Percentiles rank a stretch among this genome's conserved stretches.
Evolutionary conservation across 2,888 invertebrate species (phyloP).

Genomic region (Pycnomerus fuliginosus): DNA sequence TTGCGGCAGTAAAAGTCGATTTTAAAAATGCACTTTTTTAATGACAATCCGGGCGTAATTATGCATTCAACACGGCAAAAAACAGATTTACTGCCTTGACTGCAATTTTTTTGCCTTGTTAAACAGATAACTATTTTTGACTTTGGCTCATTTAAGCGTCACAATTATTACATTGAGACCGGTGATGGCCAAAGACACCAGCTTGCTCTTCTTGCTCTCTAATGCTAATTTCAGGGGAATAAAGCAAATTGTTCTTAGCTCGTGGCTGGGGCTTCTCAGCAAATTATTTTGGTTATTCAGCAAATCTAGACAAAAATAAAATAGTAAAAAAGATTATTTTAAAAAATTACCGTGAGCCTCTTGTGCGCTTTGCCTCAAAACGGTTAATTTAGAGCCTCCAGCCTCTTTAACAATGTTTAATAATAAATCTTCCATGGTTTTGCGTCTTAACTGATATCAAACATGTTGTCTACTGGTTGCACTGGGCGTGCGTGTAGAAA

Average conservation of each 20-base stretch:
- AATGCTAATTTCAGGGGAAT: conserved; percentile 82
- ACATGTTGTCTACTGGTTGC: conserved; percentile 13
- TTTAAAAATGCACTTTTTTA: no score
- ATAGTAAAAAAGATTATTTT: conserved; percentile 1
- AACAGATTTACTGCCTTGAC: no score
- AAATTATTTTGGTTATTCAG: conserved; percentile 75
- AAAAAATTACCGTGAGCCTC: conserved; percentile 74
- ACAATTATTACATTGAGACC: conserved; percentile 91
- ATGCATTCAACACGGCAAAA: no score
- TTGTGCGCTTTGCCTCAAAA: conserved; percentile 79
- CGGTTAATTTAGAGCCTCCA: conserved; percentile 72
- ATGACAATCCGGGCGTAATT: no score
- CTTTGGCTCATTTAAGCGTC: no score
- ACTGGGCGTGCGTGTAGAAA: conserved; percentile 17
- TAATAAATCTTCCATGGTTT: conserved; percentile 81
- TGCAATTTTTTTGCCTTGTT: no score
- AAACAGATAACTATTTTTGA: no score
- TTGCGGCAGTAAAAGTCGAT: no score
- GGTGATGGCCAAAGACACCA: conserved; percentile 78
- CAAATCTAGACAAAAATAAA: conserved; percentile 62
- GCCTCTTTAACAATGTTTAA: conserved; percentile 84
- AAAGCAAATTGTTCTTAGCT: conserved; percentile 81
- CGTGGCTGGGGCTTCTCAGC: conserved; percentile 76
- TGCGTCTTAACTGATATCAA: conserved; percentile 4
- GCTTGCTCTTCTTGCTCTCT: conserved; percentile 83